Conservation (phyloP, 2,113 vertebrate species). For the Microcebus ravelobensis region DNA sequence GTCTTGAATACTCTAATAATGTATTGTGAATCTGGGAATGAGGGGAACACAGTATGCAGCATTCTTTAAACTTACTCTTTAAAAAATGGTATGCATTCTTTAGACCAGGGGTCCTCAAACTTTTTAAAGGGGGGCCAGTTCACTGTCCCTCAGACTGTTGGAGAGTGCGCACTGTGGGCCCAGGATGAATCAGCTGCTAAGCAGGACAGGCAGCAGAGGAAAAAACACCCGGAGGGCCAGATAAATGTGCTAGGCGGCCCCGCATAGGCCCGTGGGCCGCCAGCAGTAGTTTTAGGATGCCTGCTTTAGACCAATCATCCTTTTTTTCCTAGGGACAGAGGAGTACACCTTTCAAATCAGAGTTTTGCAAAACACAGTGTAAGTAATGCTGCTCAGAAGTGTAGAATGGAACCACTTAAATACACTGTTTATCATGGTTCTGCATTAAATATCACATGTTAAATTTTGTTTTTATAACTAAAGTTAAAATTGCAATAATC, state of each 20-base stretch:
- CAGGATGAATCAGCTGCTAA: too few species aligned
- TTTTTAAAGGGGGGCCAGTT: too few species aligned
- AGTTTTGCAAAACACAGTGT: background rate
- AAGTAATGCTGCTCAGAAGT: background rate
- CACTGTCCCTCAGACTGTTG: too few species aligned
- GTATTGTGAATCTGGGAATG: background rate
- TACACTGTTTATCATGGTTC: background rate
- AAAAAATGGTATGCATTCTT: too few species aligned
- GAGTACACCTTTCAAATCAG: background rate
- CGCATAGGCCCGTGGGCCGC: too few species aligned
- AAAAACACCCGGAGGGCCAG: too few species aligned
- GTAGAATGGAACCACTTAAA: background rate
- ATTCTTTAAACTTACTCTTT: background rate
- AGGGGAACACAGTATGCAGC: too few species aligned
- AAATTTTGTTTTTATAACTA: background rate
- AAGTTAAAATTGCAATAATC: background rate
- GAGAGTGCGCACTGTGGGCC: too few species aligned
- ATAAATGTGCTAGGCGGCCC: too few species aligned
- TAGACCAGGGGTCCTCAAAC: too few species aligned
- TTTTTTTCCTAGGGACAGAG: background rate
- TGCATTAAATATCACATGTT: background rate
- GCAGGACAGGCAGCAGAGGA: too few species aligned
- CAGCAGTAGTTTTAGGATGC: too few species aligned
- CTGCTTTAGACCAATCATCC: background rate
- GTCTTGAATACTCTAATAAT: background rate